Base-by-base conservation (phyloP, 2,888 invertebrate species). In the Creontiades dilutus region DNA sequence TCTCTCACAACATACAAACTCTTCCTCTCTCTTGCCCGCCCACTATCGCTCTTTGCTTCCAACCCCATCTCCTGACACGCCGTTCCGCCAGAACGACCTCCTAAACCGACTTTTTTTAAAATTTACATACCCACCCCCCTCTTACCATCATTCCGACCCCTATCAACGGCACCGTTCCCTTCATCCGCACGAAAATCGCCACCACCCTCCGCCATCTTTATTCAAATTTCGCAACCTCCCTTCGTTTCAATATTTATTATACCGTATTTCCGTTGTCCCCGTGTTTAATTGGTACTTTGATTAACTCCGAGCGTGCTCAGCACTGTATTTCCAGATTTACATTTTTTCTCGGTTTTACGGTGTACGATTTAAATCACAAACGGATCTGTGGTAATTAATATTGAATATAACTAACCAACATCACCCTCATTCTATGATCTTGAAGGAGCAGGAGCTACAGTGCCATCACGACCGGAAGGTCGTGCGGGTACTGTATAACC, bases 161-260 rank as follows among this genome's bases (percentile, higher is more conserved):
- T 7, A 16, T 37, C 37, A 37, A 37, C 37, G 7, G 37, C 37
- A 37, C 37, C n/a, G 7, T 16, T 16, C 61, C 61, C 61, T 19
- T 19, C 19, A 14, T 19, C 19, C 61, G n/a, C 61, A 61, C 61
- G n/a, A 19, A 61, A 61, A 61, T n/a, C 61, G n/a, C 61, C 68
- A 57, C 68, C 52, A 52, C 13, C 52, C 68, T 68, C 68, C 11
- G n/a, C 68, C 68, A 23, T 68, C 68, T 68, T 68, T 68, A 68
- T 68, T 68, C 68, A 68, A 23, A 68, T 68, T 68, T 23, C 23
- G 68, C 68, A 12, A 12, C 23, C 68, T n/a, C 61, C 9, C 19
- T 7, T 13, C 68, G 68, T 23, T 7, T 23, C 23, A 68, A 68
- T 68, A 68, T 68, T 68, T 68, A 68, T 68, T 68, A 68, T 23